Base-by-base conservation (phyloP, 2,888 invertebrate genomes). In the Boloria euphrosyne region DNA sequence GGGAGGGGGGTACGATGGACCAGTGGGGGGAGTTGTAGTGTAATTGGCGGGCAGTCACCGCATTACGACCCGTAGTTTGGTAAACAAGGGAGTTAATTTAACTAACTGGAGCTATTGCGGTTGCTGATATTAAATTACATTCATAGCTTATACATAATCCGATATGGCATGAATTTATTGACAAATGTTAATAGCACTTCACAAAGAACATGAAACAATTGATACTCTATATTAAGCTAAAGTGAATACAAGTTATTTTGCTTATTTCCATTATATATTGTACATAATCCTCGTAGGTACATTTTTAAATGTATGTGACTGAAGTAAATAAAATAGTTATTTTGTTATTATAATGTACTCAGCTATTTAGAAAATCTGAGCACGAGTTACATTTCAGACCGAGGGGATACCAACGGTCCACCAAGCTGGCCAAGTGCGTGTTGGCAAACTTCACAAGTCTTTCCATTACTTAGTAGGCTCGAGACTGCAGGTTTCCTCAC, bases 71-170 rank as follows among this genome's bases (percentile, higher is more conserved):
- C 58, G 64, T 22, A 62, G 63, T 58, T 64, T 58, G 46, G 64
- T 64, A 64, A 64, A 64, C 64, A 64, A 52, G 64, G 46, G 64
- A 64, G 64, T 64, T 64, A 64, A 64, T 64, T 58, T 64, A 58
- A 64, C 64, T 64, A 58, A 59, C 64, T 64, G 44, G 31, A 54
- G 57, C 53, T 27, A 44, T 38, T 64, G 64, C 64, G 64, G 64
- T 64, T 46, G 58, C 46, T 5, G 46, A 64, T 64, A 64, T 64
- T 64, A 64, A 59, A 58, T 64, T 64, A 64, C 51, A 46, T 59
- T 64, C 51, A 58, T 64, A 18, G 44, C 22, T 22, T 57, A 18
- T 57, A 55, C n/a, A 57, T 57, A 46, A 57, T 44, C 44, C 44
- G 18, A 44, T 57, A 57, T 44, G 44, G n/a, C 1, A 6, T 18